A percentile compares a stretch with the other conserved stretches of the same genome.
Evolutionary conservation across 2,797 vertebrate species (phyloP).

Genomic region (Mionectes olivaceus): DNA sequence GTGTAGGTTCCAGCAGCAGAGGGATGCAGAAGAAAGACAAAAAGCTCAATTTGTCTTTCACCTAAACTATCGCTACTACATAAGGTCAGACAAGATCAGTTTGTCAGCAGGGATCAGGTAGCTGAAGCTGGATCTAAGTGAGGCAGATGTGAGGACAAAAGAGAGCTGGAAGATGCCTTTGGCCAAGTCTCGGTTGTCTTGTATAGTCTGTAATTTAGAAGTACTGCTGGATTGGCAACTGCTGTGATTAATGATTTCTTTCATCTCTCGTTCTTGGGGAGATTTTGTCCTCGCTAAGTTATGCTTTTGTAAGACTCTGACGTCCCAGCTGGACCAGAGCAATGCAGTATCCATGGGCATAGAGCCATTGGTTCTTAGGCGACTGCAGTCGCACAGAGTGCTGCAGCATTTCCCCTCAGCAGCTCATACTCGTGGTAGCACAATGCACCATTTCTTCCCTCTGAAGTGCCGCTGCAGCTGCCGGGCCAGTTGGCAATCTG

Average conservation of each 20-base stretch:
- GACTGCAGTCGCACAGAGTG: neutral
- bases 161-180: neutral
- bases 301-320: neutral
- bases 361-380: neutral
- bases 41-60: neutral
- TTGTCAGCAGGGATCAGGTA: neutral
- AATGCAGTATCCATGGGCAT: neutral
- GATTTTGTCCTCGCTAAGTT: neutral
- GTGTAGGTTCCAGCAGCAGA: neutral
- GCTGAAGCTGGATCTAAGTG: neutral
- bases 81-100: neutral
- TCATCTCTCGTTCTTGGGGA: neutral
- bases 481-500: neutral
- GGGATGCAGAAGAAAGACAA: neutral
- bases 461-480: neutral
- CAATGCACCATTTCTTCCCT: neutral
- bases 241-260: neutral
- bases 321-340: neutral
- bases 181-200: neutral
- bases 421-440: neutral
- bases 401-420: neutral
- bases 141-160: neutral
- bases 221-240: neutral
- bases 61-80: fast-evolving
- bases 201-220: neutral